A percentile compares a stretch with the other conserved stretches of the same genome.
These are phyloP conservation scores for Pelmatolapia mariae DNA, from an alignment of 2,113 vertebrate species.

Conservation along the genomic window DNA sequence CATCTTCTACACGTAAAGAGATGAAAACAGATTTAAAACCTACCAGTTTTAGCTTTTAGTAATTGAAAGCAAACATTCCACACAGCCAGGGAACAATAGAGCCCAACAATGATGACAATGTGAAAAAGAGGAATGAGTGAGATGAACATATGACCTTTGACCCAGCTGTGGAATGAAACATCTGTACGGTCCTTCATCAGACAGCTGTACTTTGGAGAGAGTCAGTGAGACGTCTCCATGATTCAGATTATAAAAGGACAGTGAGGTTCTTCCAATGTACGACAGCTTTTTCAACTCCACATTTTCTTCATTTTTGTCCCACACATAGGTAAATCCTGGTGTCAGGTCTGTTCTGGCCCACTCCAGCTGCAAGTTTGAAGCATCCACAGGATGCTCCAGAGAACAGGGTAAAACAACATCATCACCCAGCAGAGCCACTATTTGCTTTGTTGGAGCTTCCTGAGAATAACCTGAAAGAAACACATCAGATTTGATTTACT, in stretches of 20 bases:
- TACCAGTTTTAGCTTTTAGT: too few species aligned
- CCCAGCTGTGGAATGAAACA: background rate
- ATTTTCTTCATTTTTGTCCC: accelerated
- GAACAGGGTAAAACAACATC: background rate
- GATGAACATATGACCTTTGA: background rate
- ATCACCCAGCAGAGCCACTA: background rate
- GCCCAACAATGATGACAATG: too few species aligned
- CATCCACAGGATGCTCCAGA: accelerated
- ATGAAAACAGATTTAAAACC: too few species aligned
- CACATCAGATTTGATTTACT: background rate
- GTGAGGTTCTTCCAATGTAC: accelerated
- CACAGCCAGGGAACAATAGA: too few species aligned
- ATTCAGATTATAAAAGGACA: accelerated
- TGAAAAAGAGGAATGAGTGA: too few species aligned
- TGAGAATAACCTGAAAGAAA: background rate
- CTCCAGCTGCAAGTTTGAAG: accelerated
- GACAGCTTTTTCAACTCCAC: background rate
- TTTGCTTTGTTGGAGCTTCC: background rate
- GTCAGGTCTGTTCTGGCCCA: accelerated
- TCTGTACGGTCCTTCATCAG: accelerated
- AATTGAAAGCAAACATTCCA: too few species aligned
- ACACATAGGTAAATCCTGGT: background rate
- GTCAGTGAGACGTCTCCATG: background rate
- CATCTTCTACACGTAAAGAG: too few species aligned
- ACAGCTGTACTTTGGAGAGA: background rate